Evolutionary conservation across 1,140 invertebrate species (phyloP), one percentile per base, ranked within the genome.

Genomic region (Arion vulgaris): DNA sequence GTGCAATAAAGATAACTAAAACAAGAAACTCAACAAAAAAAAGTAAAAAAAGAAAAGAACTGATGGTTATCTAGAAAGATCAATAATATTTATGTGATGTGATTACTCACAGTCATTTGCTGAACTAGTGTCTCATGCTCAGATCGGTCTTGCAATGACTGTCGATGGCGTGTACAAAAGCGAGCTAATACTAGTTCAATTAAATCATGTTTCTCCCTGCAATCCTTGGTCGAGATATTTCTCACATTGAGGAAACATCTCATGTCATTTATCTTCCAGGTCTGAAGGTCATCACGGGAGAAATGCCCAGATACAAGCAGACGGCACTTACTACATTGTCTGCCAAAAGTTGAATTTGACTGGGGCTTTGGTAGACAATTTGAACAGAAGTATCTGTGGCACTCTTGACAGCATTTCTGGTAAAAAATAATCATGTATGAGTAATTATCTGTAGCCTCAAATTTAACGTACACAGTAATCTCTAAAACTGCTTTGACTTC

Each of bases 231-330:
- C 0, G 89, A 85, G 38, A 92, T 90, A 79, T 88, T 90, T 15
- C 87, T 86, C 75, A 81, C 87, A 38, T 87, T 81, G 15, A 92
- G 84, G 76, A 91, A 88, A 66, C 85, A 83, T 51, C 89, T 86
- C 75, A 92, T 86, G 85, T 92, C 90, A 80, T 91, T 92, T 0
- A 90, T 85, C 84, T 89, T 91, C 86, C 89, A 90, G n/a, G 87
- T 79, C 75, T 88, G 85, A 0, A 92, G 85, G 39, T 91, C 88
- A 41, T 88, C 83, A 38, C 89, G 81, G 0, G 87, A 89, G 71
- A 91, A 89, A 73, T 84, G 86, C 19, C 90, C 89, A 19, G 89
- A 87, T 9, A 87, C 81, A 32, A 92, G 76, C 19, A 88, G 86
- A 26, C 84, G 72, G 82, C 92, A 92, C 76, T 89, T 90, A 74